Base-by-base conservation (phyloP, 2,113 vertebrate species). In the Otolemur garnettii region DNA sequence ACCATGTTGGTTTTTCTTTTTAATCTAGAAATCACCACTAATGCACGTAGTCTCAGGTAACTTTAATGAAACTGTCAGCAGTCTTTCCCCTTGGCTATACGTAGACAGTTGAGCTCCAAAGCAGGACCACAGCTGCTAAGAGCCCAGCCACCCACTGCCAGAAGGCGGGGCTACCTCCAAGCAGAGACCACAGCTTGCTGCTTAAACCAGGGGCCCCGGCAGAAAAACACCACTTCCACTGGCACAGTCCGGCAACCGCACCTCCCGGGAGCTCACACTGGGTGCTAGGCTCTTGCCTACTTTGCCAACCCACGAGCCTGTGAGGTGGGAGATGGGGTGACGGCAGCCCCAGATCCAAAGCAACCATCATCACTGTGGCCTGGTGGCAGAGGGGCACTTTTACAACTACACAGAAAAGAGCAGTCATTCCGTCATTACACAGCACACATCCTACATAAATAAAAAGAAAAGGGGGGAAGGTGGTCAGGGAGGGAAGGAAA, bases 21-120 rank as follows among this genome's bases (percentile, higher is more conserved):
- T 17, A 12, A 9, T 72, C 14, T 33, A 82, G 64, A 90, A 86
- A 94, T 9, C 50, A 91, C 74, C 79, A 97, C 19, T 2, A 33
- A 90, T 2, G 0, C 21, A 42, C 60, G 24, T 66, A 18, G 45
- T 89, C 92, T 97, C 55, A 87, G 82, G 74, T 62, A 82, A 96
- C 93, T 97, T 94, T 97, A 97, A 97, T 97, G 53, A 64, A 82
- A 77, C 79, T 60, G 89, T 85, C 38, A 12, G 62, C 66, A 71
- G 77, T 89, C 78, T 75, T 75, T 50, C 18, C 33, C 77, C 35
- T 15, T 0, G 4, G 75, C 4, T 64, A 72, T 15, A 12, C 4
- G 60, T 3, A 84, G 89, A 71, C 0, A 45, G 85, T 60, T n/a
- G 78, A 79, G 74, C 86, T 91, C 72, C 30, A 45, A 64, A 72